Base-by-base conservation (phyloP, 2,113 vertebrate genomes). In the Forbesichthys papilliferus region DNA sequence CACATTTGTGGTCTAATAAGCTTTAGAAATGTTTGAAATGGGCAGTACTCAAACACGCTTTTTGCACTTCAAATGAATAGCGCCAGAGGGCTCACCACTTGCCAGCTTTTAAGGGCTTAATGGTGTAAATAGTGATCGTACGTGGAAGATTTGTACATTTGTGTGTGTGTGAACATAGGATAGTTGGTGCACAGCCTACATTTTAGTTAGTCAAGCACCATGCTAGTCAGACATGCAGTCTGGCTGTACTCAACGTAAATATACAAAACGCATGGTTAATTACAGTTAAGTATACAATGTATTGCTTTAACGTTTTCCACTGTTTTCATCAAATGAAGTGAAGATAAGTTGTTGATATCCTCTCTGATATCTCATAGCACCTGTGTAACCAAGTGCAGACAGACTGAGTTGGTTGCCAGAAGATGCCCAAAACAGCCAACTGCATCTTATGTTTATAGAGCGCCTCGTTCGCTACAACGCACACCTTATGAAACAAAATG, bases 1-100 rank as follows among this genome's bases (percentile, higher is more conserved):
- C 84, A 84, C 74, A 74, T 85, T 83, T 69, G 61, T 78, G 83
- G 66, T 87, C 74, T 88, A 88, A 85, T 88, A 90, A 89, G 79
- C 82, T 84, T 84, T 63, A 82, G 87, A 86, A 80, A 84, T 86
- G 86, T 89, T 88, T 85, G 66, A 79, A 85, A 86, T 81, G 79
- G 83, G 58, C 75, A 60, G 67, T 27, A 72, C 53, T 86, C 73
- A 86, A 85, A 86, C 77, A 20, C 77, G 71, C 68, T 80, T 62
- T 86, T 68, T 3, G 20, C 71, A 83, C 87, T 86, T 88, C 80
- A 89, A 86, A 88, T 85, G 76, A 78, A 88, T 27, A 87, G 77
- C 75, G 81, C 81, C 78, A 85, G 74, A 81, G 73, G 65, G 66
- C 62, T 88, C 77, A 83, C 68, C 66, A 68, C 57, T 10, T 53